These are phyloP conservation scores for Eremophila alpestris DNA, from an alignment of 2,797 vertebrate species.

Conservation along the genomic window DNA sequence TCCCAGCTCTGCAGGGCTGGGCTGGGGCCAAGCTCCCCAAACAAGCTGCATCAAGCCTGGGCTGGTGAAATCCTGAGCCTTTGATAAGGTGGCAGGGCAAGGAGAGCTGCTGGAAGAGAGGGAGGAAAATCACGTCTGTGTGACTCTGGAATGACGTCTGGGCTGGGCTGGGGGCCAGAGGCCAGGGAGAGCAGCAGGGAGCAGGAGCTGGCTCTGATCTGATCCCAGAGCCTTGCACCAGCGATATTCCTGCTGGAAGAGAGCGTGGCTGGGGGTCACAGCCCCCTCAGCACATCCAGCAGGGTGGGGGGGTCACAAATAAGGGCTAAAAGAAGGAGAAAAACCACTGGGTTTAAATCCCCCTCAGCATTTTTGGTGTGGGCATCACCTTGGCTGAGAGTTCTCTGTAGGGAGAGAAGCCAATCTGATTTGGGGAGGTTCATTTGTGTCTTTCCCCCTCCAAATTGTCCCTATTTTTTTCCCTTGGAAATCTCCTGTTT, in stretches of 20 bases:
- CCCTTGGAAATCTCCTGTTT: background rate
- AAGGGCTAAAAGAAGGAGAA: rapidly evolving
- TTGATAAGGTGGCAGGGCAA: constrained; percentile 13
- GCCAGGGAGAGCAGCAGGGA: background rate
- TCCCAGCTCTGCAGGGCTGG: background rate
- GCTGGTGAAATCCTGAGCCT: background rate
- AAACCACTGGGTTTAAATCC: background rate
- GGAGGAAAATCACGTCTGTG: background rate
- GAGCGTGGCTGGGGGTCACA: background rate
- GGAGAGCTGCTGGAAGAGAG: constrained; percentile 18
- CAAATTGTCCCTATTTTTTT: background rate
- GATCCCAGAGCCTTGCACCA: background rate
- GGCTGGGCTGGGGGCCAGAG: background rate
- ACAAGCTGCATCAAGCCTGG: background rate
- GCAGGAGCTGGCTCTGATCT: background rate
- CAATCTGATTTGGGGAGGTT: background rate
- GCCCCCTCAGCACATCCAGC: background rate
- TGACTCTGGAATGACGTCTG: background rate
- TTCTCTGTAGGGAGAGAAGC: background rate
- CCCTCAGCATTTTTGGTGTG: background rate
- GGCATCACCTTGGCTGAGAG: background rate
- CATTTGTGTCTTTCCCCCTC: background rate
- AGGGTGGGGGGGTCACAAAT: background rate
- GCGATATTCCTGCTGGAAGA: background rate
- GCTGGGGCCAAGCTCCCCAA: background rate